These are phyloP conservation scores for Xylophagus ater DNA, from an alignment of 2,888 invertebrate genomes.

Conservation along the genomic window DNA sequence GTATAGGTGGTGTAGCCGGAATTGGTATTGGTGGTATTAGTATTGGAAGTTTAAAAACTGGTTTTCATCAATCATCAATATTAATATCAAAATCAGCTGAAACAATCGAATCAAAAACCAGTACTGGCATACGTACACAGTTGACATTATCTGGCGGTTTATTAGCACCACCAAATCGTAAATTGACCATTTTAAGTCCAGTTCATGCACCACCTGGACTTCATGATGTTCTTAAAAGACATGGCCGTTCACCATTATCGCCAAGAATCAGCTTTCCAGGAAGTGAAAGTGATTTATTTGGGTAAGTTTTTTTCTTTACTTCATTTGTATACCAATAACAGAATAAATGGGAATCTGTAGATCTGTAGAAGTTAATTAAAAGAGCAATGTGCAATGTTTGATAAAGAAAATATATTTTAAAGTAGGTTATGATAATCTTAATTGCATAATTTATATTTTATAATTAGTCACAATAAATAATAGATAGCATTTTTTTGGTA, in stretches of 20 bases:
- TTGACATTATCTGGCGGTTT: constrained; percentile 36
- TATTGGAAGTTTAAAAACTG: constrained; percentile 29
- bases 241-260: constrained; percentile 36
- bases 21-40: no score
- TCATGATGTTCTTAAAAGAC: constrained; percentile 35
- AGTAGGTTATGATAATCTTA: no score
- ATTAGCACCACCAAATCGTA: constrained; percentile 41
- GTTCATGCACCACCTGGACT: constrained; percentile 55
- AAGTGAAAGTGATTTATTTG: constrained; percentile 36
- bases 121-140: constrained; percentile 35
- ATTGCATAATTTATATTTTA: no score
- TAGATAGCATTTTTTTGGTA: no score
- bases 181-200: constrained; percentile 69
- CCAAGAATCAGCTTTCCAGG: constrained; percentile 38
- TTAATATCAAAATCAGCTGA: constrained; percentile 39
- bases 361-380: no score
- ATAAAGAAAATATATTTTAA: no score
- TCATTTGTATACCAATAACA: no score
- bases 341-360: no score
- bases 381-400: no score
- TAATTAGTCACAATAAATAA: no score
- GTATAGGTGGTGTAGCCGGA: constrained; percentile 3
- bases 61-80: constrained; percentile 36
- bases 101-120: constrained; percentile 29
- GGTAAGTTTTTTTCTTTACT: constrained; percentile 28